Evolutionary conservation across 2,797 vertebrate genomes (phyloP).

Genomic region (Gephyroberyx darwinii): DNA sequence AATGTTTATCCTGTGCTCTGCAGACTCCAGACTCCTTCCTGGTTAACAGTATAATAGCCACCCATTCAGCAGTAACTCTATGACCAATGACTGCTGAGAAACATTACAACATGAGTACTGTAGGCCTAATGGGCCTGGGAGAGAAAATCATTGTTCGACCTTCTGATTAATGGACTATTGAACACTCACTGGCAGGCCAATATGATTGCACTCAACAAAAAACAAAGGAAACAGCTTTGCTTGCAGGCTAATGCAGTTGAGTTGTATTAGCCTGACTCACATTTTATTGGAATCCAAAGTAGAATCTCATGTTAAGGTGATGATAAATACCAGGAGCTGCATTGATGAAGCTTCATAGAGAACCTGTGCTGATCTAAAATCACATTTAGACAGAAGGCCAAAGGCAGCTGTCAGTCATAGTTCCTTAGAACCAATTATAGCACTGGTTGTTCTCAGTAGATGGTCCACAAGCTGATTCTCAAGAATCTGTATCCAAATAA

Average conservation of each 20-base stretch:
- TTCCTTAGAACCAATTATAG: too few species aligned
- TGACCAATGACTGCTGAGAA: constrained; percentile 48
- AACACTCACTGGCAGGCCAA: constrained; percentile 34
- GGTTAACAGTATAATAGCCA: constrained; percentile 43
- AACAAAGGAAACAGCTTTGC: constrained; percentile 29
- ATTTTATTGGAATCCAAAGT: not conserved
- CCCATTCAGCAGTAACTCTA: constrained; percentile 46
- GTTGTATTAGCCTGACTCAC: not conserved
- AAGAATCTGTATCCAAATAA: too few species aligned
- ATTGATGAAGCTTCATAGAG: too few species aligned
- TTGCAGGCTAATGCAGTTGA: constrained; percentile 30
- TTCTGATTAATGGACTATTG: constrained; percentile 54
- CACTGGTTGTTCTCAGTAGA: too few species aligned
- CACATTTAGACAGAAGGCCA: too few species aligned
- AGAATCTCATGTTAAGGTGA: not conserved
- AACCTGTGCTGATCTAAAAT: too few species aligned
- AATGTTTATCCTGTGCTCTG: not conserved
- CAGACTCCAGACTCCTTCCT: constrained; percentile 32
- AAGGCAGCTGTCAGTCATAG: too few species aligned
- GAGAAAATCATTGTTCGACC: constrained; percentile 37
- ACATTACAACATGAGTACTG: constrained; percentile 62
- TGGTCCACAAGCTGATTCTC: too few species aligned
- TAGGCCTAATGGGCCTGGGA: constrained; percentile 66
- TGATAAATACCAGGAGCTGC: too few species aligned
- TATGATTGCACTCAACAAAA: constrained; percentile 49